Evolutionary conservation across 2,888 invertebrate genomes (phyloP).

Genomic region (Nomada lathburiana): DNA sequence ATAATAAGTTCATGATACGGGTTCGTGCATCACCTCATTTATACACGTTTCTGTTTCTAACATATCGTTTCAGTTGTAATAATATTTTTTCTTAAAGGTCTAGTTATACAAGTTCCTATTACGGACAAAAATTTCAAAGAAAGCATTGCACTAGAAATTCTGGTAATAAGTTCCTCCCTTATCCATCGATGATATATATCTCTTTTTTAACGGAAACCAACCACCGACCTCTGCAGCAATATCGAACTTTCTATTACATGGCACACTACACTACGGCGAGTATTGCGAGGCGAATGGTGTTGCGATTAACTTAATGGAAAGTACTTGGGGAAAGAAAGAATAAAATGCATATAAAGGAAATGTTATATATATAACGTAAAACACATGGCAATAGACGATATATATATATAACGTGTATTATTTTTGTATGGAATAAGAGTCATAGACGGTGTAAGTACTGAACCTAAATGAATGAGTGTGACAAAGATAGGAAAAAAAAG

Average conservation of each 20-base stretch:
- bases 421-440: slow-evolving; percentile 67
- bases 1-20: neutral
- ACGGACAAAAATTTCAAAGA: slow-evolving; percentile 24
- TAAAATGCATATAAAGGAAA: slow-evolving; percentile 60
- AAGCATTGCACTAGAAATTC: neutral
- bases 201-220: neutral
- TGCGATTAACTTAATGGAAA: slow-evolving; percentile 63
- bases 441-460: slow-evolving; percentile 82
- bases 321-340: slow-evolving; percentile 62
- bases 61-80: neutral
- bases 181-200: neutral
- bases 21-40: neutral
- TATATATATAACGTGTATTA: slow-evolving; percentile 55
- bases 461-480: slow-evolving; percentile 77
- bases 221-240: too few relatives aligned
- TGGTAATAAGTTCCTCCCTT: slow-evolving; percentile 19
- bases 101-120: slow-evolving; percentile 44
- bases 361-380: slow-evolving; percentile 62
- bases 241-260: slow-evolving; percentile 6
- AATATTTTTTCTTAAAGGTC: neutral
- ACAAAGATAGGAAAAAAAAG: slow-evolving; percentile 40
- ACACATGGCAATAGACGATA: slow-evolving; percentile 42
- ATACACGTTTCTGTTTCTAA: neutral
- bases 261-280: slow-evolving; percentile 18
- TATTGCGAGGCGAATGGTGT: slow-evolving; percentile 71